Conservation (phyloP, 2,888 invertebrate species). For the Listrodromus nycthemerus region DNA sequence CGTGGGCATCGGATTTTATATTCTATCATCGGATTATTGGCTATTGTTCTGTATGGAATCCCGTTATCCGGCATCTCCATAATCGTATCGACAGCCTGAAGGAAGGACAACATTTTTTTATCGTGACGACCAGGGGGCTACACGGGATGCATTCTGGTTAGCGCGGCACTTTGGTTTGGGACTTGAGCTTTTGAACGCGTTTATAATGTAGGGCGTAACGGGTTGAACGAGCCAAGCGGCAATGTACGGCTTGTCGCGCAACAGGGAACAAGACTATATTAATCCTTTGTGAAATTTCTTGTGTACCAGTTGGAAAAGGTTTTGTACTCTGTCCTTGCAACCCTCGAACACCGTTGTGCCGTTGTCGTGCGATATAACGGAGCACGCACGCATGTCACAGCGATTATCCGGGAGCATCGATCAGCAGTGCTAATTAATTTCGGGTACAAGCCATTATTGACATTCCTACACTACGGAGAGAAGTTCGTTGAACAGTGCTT, state of each 20-base stretch:
- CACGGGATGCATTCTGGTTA: not conserved
- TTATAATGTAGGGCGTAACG: not conserved
- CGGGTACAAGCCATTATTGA: constrained; percentile 10
- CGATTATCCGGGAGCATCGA: not conserved
- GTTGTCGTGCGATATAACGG: constrained; percentile 1
- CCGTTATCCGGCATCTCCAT: not conserved
- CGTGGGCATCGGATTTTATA: no score
- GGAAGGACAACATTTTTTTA: not conserved
- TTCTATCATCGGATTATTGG: not conserved
- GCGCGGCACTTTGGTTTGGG: not conserved
- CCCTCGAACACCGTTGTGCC: constrained; percentile 8
- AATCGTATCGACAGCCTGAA: constrained; percentile 4
- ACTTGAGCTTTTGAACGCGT: not conserved
- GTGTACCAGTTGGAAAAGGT: constrained; percentile 5
- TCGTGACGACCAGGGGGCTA: constrained; percentile 14
- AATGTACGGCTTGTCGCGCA: not conserved
- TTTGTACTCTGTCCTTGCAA: not conserved
- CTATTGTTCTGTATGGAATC: not conserved
- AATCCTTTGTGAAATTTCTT: constrained; percentile 1
- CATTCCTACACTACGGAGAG: not conserved
- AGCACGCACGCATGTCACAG: constrained; percentile 8
- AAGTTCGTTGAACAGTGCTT: not conserved
- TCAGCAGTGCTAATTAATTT: constrained; percentile 12
- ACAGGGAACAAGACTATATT: not conserved
- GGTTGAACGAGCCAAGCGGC: not conserved